These are phyloP conservation scores for Leucophenga montana DNA, from an alignment of 2,888 invertebrate genomes.

Conservation along the genomic window DNA sequence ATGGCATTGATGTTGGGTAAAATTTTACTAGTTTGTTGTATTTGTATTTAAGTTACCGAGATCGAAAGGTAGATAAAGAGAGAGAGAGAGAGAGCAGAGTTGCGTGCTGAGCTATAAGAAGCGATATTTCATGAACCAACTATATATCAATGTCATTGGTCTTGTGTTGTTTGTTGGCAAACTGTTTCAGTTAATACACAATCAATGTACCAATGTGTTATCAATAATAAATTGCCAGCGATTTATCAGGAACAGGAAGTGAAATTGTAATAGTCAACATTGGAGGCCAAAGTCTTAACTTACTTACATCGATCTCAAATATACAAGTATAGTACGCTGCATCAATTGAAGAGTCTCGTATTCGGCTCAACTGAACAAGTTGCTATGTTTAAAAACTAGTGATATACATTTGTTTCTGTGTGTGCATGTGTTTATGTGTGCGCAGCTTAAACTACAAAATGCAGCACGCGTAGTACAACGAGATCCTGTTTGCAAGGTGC, in stretches of 20 bases:
- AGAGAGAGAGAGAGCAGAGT: not conserved
- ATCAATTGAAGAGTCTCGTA: conserved; percentile 45
- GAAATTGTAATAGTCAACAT: not conserved
- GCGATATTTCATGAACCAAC: conserved; percentile 65
- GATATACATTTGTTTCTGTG: not conserved
- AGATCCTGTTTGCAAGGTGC: not conserved
- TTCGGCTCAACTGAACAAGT: too few relatives aligned
- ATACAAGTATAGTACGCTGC: conserved; percentile 30
- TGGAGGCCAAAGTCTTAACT: conserved; percentile 49
- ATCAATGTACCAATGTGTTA: conserved; percentile 68
- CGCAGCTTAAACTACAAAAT: not conserved
- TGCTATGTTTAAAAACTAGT: too few relatives aligned
- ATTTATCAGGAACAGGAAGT: conserved; percentile 57
- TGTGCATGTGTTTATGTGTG: conserved; percentile 2
- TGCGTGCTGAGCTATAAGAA: conserved; percentile 41
- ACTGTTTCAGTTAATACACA: conserved; percentile 67
- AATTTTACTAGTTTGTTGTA: too few relatives aligned
- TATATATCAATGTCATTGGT: conserved; percentile 62
- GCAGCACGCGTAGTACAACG: not conserved
- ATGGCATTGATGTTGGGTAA: too few relatives aligned
- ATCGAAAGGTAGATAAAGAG: too few relatives aligned
- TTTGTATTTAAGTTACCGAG: too few relatives aligned
- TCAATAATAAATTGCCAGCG: conserved; percentile 66
- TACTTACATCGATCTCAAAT: conserved; percentile 46
- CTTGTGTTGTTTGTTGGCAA: conserved; percentile 57